Base-by-base conservation (phyloP, 2,888 invertebrate species). In the Drosophila affinis region DNA sequence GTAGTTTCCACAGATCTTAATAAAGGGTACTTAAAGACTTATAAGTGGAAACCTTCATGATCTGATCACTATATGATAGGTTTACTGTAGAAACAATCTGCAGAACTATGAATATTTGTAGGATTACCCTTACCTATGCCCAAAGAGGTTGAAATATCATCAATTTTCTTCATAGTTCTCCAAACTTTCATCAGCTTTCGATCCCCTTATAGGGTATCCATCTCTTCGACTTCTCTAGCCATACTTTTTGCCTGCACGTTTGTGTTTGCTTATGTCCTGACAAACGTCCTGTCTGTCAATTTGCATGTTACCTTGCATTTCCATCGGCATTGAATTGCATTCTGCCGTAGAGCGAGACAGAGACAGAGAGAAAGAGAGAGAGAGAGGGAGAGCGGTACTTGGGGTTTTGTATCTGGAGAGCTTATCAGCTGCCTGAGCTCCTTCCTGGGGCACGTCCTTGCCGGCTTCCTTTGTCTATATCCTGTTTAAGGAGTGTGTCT, bases 291-390 rank as follows among this genome's bases (percentile, higher is more conserved):
- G 68, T 64, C 77, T 83, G 87, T 83, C 83, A 88, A 83, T 88
- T 83, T 83, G 84, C 83, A 86, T 88, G 84, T 88, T 83, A 82
- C 82, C 88, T 82, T 72, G 61, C 82, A 72, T 82, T 80, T 86
- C 62, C 77, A 79, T 87, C 80, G 86, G 75, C 80, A 87, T 77
- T 85, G 80, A 87, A 79, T 82, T 67, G 75, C 68, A 9, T 10
- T 9, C 60, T 24, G 44, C 10, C 12, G 32, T n/a, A 17, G 46
- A n/a, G 4, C n/a, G 9, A 14, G 24, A 24, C 4, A 4, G 24
- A 24, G 24, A 4, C 0, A n/a, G 4, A 17, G 7, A 14, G 39
- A n/a, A 0, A 21, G 24, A 24, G 5, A 4, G 24, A 5, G 24
- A 24, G 24, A 3, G 24, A 12, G 4, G n/a, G 9, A 14, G 39